Evolutionary conservation across 1,140 invertebrate genomes (phyloP).

Genomic region (Sycophaga agraensis): DNA sequence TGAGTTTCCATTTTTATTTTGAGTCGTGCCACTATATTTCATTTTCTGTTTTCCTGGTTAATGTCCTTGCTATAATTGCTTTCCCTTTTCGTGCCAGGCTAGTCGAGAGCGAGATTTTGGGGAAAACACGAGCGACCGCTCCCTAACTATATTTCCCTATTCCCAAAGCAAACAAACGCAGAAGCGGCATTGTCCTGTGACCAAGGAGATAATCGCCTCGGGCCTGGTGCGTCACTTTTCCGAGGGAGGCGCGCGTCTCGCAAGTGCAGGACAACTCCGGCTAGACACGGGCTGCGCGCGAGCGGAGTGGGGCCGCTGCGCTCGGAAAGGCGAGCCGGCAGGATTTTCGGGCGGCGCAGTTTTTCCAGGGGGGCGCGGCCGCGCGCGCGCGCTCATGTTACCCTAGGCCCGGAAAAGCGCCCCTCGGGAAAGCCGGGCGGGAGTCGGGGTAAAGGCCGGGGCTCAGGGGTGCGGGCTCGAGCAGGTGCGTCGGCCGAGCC

Average conservation of each 20-base stretch:
- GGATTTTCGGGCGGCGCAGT: too few relatives aligned
- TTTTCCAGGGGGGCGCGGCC: too few relatives aligned
- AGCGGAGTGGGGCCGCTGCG: background rate
- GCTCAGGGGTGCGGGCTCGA: too few relatives aligned
- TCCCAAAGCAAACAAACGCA: slow-evolving; percentile 21
- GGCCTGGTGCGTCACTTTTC: too few relatives aligned
- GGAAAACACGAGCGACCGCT: background rate
- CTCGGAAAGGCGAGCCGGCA: background rate
- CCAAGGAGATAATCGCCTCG: background rate
- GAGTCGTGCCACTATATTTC: too few relatives aligned
- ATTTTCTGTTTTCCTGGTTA: slow-evolving; percentile 14
- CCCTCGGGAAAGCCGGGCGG: too few relatives aligned
- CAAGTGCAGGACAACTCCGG: too few relatives aligned
- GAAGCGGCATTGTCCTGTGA: background rate
- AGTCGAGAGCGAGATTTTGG: background rate
- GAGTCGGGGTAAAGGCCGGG: too few relatives aligned
- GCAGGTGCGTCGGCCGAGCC: too few relatives aligned
- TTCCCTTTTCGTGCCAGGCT: slow-evolving; percentile 18
- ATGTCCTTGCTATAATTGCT: slow-evolving; percentile 26
- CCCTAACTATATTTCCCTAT: slow-evolving; percentile 1
- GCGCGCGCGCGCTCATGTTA: background rate
- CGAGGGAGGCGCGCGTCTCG: too few relatives aligned
- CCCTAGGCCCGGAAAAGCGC: background rate
- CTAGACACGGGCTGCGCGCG: too few relatives aligned
- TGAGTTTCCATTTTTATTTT: too few relatives aligned